Evolutionary conservation across 2,888 invertebrate species (phyloP), one percentile per base, ranked within the genome.

Genomic region (Tuberolachnus salignus): DNA sequence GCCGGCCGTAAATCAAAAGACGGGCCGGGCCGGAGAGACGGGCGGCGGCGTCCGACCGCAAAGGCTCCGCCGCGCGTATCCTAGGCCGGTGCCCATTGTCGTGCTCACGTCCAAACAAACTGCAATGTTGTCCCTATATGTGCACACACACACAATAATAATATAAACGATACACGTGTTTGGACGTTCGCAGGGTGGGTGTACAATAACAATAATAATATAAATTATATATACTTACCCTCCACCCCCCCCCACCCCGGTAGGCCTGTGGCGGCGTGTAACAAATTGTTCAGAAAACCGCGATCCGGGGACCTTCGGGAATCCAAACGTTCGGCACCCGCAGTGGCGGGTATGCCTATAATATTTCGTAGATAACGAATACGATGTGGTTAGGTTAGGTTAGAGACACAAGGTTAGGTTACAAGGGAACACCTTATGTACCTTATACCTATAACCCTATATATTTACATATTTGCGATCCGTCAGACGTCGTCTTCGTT

Each of bases 271-370:
- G 26, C 46, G 44, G 19, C 21, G 63, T 66, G 64, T 64, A 78
- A 78, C 78, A 78, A 78, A 78, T 78, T 69, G 69, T 78, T 69
- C 34, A 69, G 59, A 78, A 69, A 78, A 78, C 69, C 42, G 42
- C 21, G 57, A 57, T 74, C 44, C 21, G 10, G 34, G 49, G 34
- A 34, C 34, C 34, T 34, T 34, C 34, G 34, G n/a, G 6, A 34
- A 34, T 34, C 6, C 34, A 6, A 34, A 34, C 6, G 6, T 34
- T 34, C n/a, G n/a, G n/a, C n/a, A n/a, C n/a, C n/a, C n/a, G n/a
- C n/a, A n/a, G n/a, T n/a, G n/a, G n/a, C n/a, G n/a, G n/a, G n/a
- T n/a, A n/a, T n/a, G n/a, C n/a, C n/a, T n/a, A n/a, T n/a, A n/a
- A n/a, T n/a, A n/a, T n/a, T n/a, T n/a, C n/a, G n/a, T n/a, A n/a